Base-by-base conservation (phyloP, 2,113 vertebrate species). In the Oriolus oriolus region DNA sequence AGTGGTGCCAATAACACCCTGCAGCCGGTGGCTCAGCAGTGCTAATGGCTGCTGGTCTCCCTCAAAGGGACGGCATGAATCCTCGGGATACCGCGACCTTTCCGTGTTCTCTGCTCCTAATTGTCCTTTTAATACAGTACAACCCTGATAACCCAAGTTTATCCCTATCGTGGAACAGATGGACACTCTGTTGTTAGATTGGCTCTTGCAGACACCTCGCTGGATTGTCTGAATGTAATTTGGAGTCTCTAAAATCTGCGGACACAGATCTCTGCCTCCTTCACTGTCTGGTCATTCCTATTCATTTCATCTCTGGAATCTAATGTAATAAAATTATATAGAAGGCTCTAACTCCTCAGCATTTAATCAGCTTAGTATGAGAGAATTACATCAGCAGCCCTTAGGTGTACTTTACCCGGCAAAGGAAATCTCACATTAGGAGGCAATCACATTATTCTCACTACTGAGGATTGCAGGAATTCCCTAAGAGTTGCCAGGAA, bases 281-380 rank as follows among this genome's bases (percentile, higher is more conserved):
- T 87, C 54, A 23, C 70, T 90, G 83, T 91, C 94, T 92, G 91
- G 95, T 94, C 96, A 96, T 94, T 94, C 95, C 90, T 78, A 75
- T 96, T 97, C 81, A 95, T 97, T 98, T 97, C 78, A 83, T 97
- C 91, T 95, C 92, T 95, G 95, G 93, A 96, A 97, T 96, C 94
- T 95, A 95, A 96, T 94, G 93, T 97, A 97, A 97, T 97, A 97
- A 97, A 96, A 97, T 97, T 97, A 95, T 97, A 95, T 93, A 96
- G 95, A 96, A 96, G 85, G 94, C 95, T 97, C 84, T 93, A 96
- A 96, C 90, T 96, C 66, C 79, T 95, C 91, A 82, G 81, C 84
- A 86, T 89, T 97, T 98, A 98, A 98, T 98, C 98, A 96, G 96
- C 95, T 98, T 97, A 98, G 84, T 42, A 65, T 22, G 87, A 91